Conservation (phyloP, 2,797 vertebrate species). For the Eupleurogrammus muticus region DNA sequence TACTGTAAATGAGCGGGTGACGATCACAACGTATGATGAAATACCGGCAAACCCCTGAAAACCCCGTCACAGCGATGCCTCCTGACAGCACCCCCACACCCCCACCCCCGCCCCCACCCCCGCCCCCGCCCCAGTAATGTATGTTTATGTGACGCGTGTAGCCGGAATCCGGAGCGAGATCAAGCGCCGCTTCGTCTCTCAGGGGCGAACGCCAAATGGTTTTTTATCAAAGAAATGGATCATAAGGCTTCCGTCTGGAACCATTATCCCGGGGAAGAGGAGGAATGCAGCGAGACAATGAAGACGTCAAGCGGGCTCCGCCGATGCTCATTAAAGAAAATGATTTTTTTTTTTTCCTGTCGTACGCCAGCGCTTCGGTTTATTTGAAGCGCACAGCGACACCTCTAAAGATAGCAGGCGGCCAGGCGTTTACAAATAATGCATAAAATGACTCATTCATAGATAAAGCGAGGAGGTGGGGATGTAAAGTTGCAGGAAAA, state of each 20-base stretch:
- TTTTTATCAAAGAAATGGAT: constrained; percentile 61
- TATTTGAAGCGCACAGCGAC: constrained; percentile 41
- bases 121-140: constrained; percentile 31
- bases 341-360: constrained; percentile 51
- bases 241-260: constrained; percentile 42
- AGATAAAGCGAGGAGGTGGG: not conserved
- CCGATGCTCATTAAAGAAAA: constrained; percentile 63
- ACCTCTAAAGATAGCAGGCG: constrained; percentile 7
- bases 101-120: constrained; percentile 27
- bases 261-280: constrained; percentile 45
- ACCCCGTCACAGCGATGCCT: constrained; percentile 30
- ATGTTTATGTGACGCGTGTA: constrained; percentile 48
- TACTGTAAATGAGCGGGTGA: constrained; percentile 11
- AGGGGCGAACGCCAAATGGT: constrained; percentile 30
- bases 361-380: constrained; percentile 27
- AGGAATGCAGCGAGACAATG: constrained; percentile 39
- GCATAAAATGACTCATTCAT: constrained; percentile 5
- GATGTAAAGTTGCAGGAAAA: constrained; percentile 2
- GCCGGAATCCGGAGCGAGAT: constrained; percentile 38
- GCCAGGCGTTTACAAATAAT: constrained; percentile 23
- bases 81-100: constrained; percentile 37
- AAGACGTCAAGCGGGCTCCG: constrained; percentile 48
- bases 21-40: constrained; percentile 55
- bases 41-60: constrained; percentile 27
- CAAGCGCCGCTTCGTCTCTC: constrained; percentile 54